Percentiles rank a stretch among this genome's conserved stretches.
These are phyloP conservation scores for Meloidogyne chitwoodi DNA, from an alignment of 1,140 invertebrate species.

Conservation along the genomic window DNA sequence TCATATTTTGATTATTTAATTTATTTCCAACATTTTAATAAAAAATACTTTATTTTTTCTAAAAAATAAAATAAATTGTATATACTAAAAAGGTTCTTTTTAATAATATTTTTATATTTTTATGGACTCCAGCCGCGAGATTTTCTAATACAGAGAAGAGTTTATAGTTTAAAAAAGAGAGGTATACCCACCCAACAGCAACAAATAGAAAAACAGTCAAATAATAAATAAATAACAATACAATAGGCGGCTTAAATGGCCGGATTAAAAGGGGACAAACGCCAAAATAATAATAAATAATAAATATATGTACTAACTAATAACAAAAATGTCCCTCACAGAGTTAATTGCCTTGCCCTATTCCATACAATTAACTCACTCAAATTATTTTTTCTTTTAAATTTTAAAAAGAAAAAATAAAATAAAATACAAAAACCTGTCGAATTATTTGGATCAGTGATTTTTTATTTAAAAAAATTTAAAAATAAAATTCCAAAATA, in stretches of 20 bases:
- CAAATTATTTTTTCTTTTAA: background rate
- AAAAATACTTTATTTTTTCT: too few species aligned
- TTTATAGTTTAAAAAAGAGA: background rate
- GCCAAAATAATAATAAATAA: background rate
- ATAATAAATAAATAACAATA: background rate
- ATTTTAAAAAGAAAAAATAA: background rate
- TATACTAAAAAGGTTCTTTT: too few species aligned
- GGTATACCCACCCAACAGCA: background rate
- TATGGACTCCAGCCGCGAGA: background rate
- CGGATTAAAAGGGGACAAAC: background rate
- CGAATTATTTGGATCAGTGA: background rate
- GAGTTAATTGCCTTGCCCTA: background rate
- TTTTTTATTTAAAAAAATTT: too few species aligned
- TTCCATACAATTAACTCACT: background rate
- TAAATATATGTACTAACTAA: too few species aligned
- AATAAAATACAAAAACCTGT: background rate
- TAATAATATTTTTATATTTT: too few species aligned
- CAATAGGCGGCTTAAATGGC: background rate
- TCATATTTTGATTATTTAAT: too few species aligned
- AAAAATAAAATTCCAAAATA: background rate
- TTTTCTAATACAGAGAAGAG: background rate
- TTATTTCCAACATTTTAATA: too few species aligned
- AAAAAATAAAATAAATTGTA: too few species aligned
- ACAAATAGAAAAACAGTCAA: background rate
- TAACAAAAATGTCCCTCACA: background rate